Evolutionary conservation across 2,888 invertebrate genomes (phyloP), one percentile per base, ranked within the genome.

Genomic region (Furcula furcula): DNA sequence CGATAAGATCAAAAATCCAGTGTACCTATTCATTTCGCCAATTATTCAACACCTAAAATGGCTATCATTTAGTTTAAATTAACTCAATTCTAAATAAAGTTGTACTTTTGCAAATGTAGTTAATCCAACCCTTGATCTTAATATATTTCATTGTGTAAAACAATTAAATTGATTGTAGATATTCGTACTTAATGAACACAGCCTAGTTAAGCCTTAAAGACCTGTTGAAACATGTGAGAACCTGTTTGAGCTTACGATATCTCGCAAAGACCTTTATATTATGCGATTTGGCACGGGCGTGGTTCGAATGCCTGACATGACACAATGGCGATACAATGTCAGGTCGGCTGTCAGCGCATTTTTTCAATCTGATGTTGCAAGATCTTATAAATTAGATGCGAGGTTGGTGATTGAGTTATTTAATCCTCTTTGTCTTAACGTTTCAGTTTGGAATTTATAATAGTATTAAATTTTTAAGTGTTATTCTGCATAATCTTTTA

Each of bases 221-320:
- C 21, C 7, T 5, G 7, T 7, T 12, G 9, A 26, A 12, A 9
- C 12, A 7, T 25, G 6, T 26, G 14, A 6, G 31, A 57, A 55
- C 59, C 46, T 51, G 58, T 60, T 55, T 40, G 14, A 46, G 31
- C 38, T 55, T 55, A 46, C 46, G 46, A 41, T 47, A 49, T 39
- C 22, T 14, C 14, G n/a, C n/a, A 7, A 21, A 60, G 61, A 56
- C 50, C 54, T 60, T 61, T 61, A 42, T 36, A 46, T 55, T 52
- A 45, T 49, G 26, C 58, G 52, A 52, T 58, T 50, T 36, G 46
- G 36, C 39, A 44, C 40, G 36, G 61, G 61, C 51, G 62, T 52
- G 49, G 62, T 38, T 29, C 40, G 36, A 49, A 49, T 36, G 37
- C 40, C 45, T 46, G 50, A 39, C 37, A 40, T 46, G 38, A 56